Evolutionary conservation across 2,113 vertebrate species (phyloP), one percentile per base, ranked within the genome.

Genomic region (Cettia cetti): DNA sequence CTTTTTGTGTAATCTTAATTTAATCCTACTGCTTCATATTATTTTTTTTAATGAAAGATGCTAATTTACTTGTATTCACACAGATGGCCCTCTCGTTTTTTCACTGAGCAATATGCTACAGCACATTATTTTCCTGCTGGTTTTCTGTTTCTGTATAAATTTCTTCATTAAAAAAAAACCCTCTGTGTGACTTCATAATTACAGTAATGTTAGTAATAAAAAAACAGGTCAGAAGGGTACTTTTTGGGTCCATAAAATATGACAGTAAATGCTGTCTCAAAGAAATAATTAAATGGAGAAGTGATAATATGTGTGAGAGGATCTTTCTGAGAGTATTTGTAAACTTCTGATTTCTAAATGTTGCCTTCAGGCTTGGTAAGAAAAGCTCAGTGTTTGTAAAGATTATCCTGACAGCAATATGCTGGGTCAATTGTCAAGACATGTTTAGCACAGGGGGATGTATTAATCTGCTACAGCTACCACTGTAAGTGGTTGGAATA

Each of bases 361-460:
- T 97, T 98, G 96, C 96, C 97, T 97, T 96, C 92, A 96, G 96
- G 96, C 96, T 97, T 95, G 94, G 86, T 95, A 95, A 97, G 90
- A 92, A 97, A 94, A 96, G 94, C 91, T 95, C 86, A 81, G 57
- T 98, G 97, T 98, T 98, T 98, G 97, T 94, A 97, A 97, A 98
- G 97, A 97, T 98, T 98, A 98, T 96, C 96, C 92, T 98, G 97
- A 98, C 98, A 98, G 96, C 97, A 97, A 68, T 96, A 93, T 95
- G 96, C 97, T 96, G 93, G 97, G 97, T 98, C 97, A 97, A 71
- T 97, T 98, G 98, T 98, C 98, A 98, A 95, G 97, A 72, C 96
- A 83, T 95, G 98, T 97, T 97, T 97, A 97, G 96, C 83, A 44
- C 95, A 90, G 61, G 77, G 92, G 97, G 94, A 98, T 94, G 83